Base-by-base conservation (phyloP, 2,113 vertebrate species). In the Antechinus flavipes region DNA sequence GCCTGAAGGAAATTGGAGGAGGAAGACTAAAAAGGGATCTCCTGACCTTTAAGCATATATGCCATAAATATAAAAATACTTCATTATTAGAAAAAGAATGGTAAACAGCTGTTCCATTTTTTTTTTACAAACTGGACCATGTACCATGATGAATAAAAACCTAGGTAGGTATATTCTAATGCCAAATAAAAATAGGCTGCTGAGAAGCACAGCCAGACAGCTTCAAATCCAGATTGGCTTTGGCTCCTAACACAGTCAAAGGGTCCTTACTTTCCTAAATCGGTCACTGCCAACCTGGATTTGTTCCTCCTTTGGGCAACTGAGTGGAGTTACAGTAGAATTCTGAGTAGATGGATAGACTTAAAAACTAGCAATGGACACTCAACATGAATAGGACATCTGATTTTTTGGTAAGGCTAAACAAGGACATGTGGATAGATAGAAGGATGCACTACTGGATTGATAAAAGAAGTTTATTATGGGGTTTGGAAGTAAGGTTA, bases 31-130 rank as follows among this genome's bases (percentile, higher is more conserved):
- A 42, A 35, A 91, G 94, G 90, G 35, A 46, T 55, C 91, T 68
- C 16, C 8, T 90, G 50, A 93, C 55, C 22, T 96, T 53, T 96
- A 96, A 94, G 61, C 94, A 96, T 16, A 76, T 76, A 76, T n/a
- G 68, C 68, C 68, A 76, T 19, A 76, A 14, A 76, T 42, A 76
- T 50, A 95, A 76, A 96, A 97, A 97, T 49, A 2, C 92, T 96
- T n/a, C 68, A 22, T 76, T 95, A 76, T 94, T 95, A 97, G 92
- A 93, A 95, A 95, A 92, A 50, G 0, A 91, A 93, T n/a, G 2
- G 91, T 90, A 90, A 94, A 95, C 61, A 97, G 90, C 93, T 97
- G 68, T 47, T 97, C 93, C 58, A 92, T 95, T 91, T 96, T 14
- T 47, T 47, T 47, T 95, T 2, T 95, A 76, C 5, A 94, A 95